These are phyloP conservation scores for Habropoda laboriosa DNA, from an alignment of 1,140 invertebrate species.

Conservation along the genomic window DNA sequence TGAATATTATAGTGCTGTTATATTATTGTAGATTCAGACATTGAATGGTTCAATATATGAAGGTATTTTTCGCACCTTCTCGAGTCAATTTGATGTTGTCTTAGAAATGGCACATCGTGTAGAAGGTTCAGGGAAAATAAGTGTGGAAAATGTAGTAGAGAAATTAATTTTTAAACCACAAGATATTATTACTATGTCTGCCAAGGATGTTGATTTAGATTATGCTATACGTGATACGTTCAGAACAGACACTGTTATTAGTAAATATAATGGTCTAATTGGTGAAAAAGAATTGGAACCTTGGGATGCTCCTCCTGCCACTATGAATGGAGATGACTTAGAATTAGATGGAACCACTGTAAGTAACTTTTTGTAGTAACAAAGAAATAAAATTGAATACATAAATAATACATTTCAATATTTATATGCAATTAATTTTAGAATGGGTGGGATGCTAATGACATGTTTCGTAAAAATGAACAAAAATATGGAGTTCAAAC, in stretches of 20 bases:
- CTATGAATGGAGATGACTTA: constrained; percentile 85
- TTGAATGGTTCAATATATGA: constrained; percentile 91
- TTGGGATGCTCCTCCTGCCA: constrained; percentile 88
- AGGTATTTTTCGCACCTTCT: constrained; percentile 93
- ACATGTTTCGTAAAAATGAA: constrained; percentile 97
- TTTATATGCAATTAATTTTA: constrained; percentile 68
- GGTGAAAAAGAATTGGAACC: constrained; percentile 93
- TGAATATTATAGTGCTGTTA: background rate
- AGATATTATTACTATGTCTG: constrained; percentile 90
- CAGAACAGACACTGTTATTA: constrained; percentile 91
- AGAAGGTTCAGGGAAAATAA: constrained; percentile 85
- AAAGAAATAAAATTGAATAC: background rate
- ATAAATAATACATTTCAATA: constrained; percentile 6
- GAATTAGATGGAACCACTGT: constrained; percentile 85
- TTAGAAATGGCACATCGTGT: constrained; percentile 92
- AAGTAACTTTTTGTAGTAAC: constrained; percentile 61
- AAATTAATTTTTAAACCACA: constrained; percentile 92
- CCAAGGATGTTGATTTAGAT: constrained; percentile 92
- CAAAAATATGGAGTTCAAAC: constrained; percentile 93
- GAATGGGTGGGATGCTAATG: constrained; percentile 97
- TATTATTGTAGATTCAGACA: constrained; percentile 85
- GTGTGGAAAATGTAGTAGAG: constrained; percentile 88
- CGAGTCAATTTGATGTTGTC: constrained; percentile 91
- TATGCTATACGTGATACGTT: constrained; percentile 93
- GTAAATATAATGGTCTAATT: constrained; percentile 84